These are phyloP conservation scores for Drosophila monieri DNA, from an alignment of 2,888 invertebrate species.

Conservation along the genomic window DNA sequence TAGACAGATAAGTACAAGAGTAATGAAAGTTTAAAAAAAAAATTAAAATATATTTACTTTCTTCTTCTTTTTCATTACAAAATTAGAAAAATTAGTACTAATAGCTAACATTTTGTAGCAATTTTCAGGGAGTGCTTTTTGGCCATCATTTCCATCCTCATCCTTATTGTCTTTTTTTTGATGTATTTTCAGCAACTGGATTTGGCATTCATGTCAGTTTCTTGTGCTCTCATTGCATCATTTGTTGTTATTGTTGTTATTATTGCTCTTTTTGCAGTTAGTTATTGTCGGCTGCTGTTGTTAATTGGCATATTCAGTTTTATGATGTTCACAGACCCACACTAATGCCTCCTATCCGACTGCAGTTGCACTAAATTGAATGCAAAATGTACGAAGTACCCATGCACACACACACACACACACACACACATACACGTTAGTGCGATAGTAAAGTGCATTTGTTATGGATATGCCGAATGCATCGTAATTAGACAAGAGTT, in stretches of 20 bases:
- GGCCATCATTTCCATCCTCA: conserved; percentile 6
- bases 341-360: conserved; percentile 58
- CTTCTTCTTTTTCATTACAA: no score
- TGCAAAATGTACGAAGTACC: conserved; percentile 11
- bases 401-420: background rate
- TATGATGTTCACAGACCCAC: conserved; percentile 32
- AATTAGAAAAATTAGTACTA: no score
- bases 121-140: background rate
- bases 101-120: background rate
- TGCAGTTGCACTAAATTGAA: conserved; percentile 72
- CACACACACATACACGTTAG: background rate
- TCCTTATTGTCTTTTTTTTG: conserved; percentile 35
- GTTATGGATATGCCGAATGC: conserved; percentile 59
- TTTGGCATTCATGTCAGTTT: conserved; percentile 53
- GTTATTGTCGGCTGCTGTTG: conserved; percentile 59
- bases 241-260: conserved; percentile 25
- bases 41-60: no score
- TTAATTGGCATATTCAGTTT: conserved; percentile 58
- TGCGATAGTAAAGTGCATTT: conserved; percentile 40
- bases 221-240: conserved; percentile 37
- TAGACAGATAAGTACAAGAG: no score
- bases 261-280: conserved; percentile 13
- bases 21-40: no score
- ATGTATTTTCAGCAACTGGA: conserved; percentile 59
- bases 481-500: conserved; percentile 74